phyloP scores from a whole-genome alignment of 2,888 invertebrate species.

The Therioaphis trifolii region DNA sequence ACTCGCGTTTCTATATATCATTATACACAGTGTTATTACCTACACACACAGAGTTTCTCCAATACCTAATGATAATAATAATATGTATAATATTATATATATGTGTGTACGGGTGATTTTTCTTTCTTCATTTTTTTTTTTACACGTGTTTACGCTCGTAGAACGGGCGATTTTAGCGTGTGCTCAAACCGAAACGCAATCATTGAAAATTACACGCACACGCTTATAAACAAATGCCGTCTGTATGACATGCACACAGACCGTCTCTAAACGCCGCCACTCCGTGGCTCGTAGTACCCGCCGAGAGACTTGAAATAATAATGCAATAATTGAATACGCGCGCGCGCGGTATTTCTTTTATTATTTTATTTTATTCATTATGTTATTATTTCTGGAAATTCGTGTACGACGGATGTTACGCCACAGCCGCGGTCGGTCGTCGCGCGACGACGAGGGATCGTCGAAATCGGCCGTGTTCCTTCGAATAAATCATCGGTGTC shows the following conservation, averaged over 20 bases:
- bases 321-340: constrained; percentile 35
- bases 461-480: constrained; percentile 17
- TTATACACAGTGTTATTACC: background rate
- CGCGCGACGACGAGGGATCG: background rate
- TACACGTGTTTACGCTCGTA: background rate
- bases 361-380: background rate
- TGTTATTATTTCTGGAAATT: constrained; percentile 1
- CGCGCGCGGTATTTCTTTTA: background rate
- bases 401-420: constrained; percentile 25
- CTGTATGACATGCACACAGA: background rate
- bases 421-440: no score
- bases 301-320: no score
- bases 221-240: no score
- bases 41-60: no score
- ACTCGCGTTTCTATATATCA: background rate
- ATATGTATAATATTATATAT: background rate
- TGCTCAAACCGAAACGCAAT: constrained; percentile 21
- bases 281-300: no score
- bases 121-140: background rate
- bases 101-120: background rate
- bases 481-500: constrained; percentile 50
- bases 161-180: constrained; percentile 21
- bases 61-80: no score
- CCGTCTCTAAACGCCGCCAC: background rate
- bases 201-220: background rate